These are phyloP conservation scores for Marcusenius ussheri DNA, from an alignment of 2,113 vertebrate species.

Conservation along the genomic window DNA sequence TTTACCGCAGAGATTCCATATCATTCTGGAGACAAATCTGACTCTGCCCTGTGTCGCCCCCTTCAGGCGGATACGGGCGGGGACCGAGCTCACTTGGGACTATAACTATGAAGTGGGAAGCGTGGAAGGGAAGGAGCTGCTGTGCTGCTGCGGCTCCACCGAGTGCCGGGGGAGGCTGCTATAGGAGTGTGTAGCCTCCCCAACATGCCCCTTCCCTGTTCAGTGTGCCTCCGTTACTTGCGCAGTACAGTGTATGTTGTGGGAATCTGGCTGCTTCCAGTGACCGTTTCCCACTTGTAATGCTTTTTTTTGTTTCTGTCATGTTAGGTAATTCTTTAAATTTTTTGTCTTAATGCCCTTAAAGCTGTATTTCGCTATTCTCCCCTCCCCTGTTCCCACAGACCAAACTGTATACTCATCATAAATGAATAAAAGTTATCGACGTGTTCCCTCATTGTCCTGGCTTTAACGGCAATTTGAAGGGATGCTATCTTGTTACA, in stretches of 20 bases:
- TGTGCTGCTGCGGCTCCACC: conserved; percentile 95
- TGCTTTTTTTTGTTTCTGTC: conserved; percentile 58
- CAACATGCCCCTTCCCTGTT: neutral
- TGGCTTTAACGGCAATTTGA: neutral
- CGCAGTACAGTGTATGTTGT: neutral
- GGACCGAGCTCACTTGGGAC: conserved; percentile 94
- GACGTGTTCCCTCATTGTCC: neutral
- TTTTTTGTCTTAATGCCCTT: neutral
- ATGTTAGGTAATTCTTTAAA: conserved; percentile 48
- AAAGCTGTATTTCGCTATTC: neutral
- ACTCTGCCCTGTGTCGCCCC: neutral
- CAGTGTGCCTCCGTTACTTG: neutral
- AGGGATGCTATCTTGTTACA: neutral
- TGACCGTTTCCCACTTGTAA: neutral
- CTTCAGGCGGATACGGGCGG: conserved; percentile 82
- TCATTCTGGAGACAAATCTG: neutral
- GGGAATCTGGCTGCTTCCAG: neutral
- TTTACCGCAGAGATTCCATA: neutral
- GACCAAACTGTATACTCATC: conserved; percentile 17
- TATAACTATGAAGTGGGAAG: conserved; percentile 98
- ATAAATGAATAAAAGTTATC: conserved; percentile 20
- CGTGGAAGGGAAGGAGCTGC: conserved; percentile 90
- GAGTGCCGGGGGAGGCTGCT: conserved; percentile 87
- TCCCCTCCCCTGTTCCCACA: neutral
- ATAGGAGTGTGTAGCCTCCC: conserved; percentile 40